Conservation (phyloP, 2,113 vertebrate genomes). For the Anolis carolinensis region DNA sequence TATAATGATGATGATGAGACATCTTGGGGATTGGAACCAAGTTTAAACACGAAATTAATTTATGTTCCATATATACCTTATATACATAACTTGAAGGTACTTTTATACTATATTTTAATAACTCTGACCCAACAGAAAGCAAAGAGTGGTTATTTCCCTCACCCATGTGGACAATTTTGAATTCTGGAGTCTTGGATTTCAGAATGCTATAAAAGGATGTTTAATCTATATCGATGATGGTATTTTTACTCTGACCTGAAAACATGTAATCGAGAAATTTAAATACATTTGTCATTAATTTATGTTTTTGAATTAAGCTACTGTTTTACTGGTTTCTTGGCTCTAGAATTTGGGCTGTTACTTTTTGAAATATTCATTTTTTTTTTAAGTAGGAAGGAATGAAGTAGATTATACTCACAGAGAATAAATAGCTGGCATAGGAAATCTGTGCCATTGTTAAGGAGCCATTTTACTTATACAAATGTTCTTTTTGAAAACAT, state of each 20-base stretch:
- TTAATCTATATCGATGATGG: neutral
- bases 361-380: neutral
- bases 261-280: constrained; percentile 24
- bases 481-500: constrained; percentile 22
- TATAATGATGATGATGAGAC: too few species aligned
- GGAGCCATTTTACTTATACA: constrained; percentile 17
- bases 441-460: constrained; percentile 29
- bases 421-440: constrained; percentile 10
- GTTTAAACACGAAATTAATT: too few species aligned
- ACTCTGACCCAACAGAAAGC: too few species aligned
- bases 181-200: too few species aligned
- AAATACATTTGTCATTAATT: neutral
- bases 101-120: too few species aligned
- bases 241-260: neutral
- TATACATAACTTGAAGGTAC: too few species aligned
- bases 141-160: too few species aligned
- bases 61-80: too few species aligned
- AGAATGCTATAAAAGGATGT: too few species aligned
- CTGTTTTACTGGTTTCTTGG: constrained; percentile 2
- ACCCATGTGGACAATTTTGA: too few species aligned
- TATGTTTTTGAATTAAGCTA: neutral
- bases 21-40: too few species aligned
- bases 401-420: constrained; percentile 13
- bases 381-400: neutral
- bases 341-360: constrained; percentile 9